Conservation (phyloP, 2,888 invertebrate species). For the Phortica magna region DNA sequence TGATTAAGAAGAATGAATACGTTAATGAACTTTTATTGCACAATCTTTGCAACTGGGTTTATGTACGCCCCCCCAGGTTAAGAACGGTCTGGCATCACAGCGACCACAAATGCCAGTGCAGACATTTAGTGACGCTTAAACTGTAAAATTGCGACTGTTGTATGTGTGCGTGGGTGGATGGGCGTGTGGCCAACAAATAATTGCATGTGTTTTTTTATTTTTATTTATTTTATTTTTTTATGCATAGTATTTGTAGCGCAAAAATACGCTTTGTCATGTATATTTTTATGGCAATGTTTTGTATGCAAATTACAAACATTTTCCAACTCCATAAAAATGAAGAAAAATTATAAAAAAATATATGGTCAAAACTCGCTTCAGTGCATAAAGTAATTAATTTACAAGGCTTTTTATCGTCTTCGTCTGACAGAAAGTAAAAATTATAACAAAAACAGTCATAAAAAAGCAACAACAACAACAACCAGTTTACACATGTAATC, state of each 20-base stretch:
- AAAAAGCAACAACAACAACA: neutral
- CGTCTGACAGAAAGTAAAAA: neutral
- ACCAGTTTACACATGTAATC: conserved; percentile 17
- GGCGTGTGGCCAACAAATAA: neutral
- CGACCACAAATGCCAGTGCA: neutral
- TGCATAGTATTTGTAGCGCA: neutral
- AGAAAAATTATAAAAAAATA: conserved; percentile 4
- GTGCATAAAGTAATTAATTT: conserved; percentile 26
- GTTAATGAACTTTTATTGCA: conserved; percentile 20
- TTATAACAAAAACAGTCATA: neutral
- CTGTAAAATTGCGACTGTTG: conserved; percentile 1
- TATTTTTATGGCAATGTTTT: conserved; percentile 1
- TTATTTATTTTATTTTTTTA: too few species aligned
- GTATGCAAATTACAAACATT: conserved; percentile 16
- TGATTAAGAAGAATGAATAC: conserved; percentile 2
- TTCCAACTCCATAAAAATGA: neutral
- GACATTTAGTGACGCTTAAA: neutral
- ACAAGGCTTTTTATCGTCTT: conserved; percentile 16
- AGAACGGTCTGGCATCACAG: neutral
- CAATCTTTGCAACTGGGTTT: conserved; percentile 23
- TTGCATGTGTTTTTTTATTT: neutral
- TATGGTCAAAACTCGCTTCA: neutral
- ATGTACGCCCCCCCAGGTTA: neutral
- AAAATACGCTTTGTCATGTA: too few species aligned
- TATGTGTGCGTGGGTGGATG: neutral